Base-by-base conservation (phyloP, 2,797 vertebrate species). In the Helarctos malayanus region DNA sequence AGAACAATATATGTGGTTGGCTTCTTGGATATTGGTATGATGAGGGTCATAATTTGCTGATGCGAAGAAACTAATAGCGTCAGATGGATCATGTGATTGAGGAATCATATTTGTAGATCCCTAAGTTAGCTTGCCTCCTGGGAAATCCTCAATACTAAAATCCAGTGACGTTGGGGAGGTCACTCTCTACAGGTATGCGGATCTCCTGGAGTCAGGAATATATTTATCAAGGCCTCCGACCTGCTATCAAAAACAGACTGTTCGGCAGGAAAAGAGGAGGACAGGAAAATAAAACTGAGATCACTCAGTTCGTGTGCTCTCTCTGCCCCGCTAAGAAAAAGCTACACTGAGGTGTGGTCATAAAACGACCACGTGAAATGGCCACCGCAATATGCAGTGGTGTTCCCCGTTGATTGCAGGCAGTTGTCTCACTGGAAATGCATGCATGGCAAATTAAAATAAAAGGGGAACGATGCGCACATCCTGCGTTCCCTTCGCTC, bases 391-490 rank as follows among this genome's bases (percentile, higher is more conserved):
- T 73, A 49, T 2, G 2, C 71, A 65, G 15, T 47, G 80, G n/a
- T 57, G 35, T 52, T 56, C 32, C 45, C 76, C 45, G 95, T 88
- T 80, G n/a, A 85, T n/a, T 18, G 27, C n/a, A 79, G 47, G 61
- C 76, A 86, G 4, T 41, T 59, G 14, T 27, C 71, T 90, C 71
- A 25, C 5, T 88, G 81, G 90, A 79, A 92, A 73, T 81, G 56
- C 56, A 61, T 35, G 76, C 25, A 16, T 41, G 52, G 52, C 47
- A 27, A 78, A 75, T 84, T 95, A 41, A 94, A 98, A 84, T 95
- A 81, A 96, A 97, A 87, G 45, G 68, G 78, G 65, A 92, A 61
- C 68, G 38, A 23, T 47, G 83, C 68, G 76, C 45, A 89, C 32
- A 83, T 71, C 35, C 0, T n/a, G 49, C 45, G 32, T 93, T 57